These are phyloP conservation scores for Drosophila pegasa DNA, from an alignment of 2,888 invertebrate species.

Conservation along the genomic window DNA sequence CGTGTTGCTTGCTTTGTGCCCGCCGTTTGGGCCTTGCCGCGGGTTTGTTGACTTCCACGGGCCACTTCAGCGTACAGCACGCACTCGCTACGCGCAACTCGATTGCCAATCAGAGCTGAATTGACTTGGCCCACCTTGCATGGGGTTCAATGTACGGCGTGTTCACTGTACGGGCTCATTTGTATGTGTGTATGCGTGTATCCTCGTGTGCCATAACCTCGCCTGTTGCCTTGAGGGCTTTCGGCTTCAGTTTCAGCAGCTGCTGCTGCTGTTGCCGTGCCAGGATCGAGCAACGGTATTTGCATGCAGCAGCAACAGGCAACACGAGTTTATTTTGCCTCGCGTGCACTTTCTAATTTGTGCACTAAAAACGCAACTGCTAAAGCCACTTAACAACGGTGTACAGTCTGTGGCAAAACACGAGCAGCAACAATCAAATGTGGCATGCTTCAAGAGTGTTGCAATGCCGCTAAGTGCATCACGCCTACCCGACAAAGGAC, in stretches of 20 bases:
- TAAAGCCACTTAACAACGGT: constrained; percentile 32
- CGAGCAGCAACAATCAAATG: not conserved
- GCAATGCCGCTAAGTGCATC: not conserved
- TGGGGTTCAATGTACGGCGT: not conserved
- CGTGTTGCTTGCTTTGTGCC: constrained; percentile 17
- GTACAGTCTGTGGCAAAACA: constrained; percentile 7
- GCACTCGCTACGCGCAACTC: not conserved
- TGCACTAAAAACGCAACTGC: constrained; percentile 27
- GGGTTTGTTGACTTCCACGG: constrained; percentile 47
- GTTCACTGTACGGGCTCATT: constrained; percentile 14
- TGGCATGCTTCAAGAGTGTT: constrained; percentile 17
- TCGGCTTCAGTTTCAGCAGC: constrained; percentile 15
- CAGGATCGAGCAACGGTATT: constrained; percentile 12
- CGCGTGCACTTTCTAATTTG: constrained; percentile 33
- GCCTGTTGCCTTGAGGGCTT: constrained; percentile 45
- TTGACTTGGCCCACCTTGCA: too few relatives aligned
- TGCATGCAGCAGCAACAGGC: constrained; percentile 24
- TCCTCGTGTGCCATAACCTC: constrained; percentile 20
- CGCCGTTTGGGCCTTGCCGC: constrained; percentile 21
- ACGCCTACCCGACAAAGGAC: not conserved
- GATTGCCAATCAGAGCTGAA: not conserved
- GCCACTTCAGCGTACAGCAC: constrained; percentile 10
- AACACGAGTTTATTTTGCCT: constrained; percentile 12
- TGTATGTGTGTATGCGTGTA: constrained; percentile 5
- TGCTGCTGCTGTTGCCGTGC: not conserved